These are phyloP conservation scores for Nasonia longicornis DNA, from an alignment of 1,140 invertebrate species.

Conservation along the genomic window DNA sequence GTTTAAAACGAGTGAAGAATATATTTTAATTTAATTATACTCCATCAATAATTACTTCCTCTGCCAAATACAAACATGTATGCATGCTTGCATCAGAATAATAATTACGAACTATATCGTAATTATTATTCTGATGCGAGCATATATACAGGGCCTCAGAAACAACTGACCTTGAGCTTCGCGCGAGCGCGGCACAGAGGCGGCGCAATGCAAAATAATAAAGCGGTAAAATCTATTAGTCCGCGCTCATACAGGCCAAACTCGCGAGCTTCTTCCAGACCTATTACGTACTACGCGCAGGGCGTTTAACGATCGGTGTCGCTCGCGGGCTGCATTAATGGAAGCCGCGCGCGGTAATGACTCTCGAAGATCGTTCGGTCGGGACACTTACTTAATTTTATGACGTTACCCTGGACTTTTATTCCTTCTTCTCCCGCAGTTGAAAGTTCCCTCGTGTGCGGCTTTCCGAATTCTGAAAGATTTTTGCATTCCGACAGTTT, in stretches of 20 bases:
- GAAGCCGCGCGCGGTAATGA: not conserved
- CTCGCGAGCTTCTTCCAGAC: not conserved
- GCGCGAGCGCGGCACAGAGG: too few species aligned
- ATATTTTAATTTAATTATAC: too few species aligned
- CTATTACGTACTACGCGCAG: not conserved
- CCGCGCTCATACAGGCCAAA: not conserved
- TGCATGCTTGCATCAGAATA: too few species aligned
- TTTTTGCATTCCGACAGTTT: not conserved
- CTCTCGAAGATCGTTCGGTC: not conserved
- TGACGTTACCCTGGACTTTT: constrained; percentile 11
- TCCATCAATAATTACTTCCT: too few species aligned
- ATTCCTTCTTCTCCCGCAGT: not conserved
- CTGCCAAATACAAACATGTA: too few species aligned
- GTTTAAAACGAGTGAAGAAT: too few species aligned
- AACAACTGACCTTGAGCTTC: not conserved
- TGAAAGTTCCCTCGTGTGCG: too few species aligned
- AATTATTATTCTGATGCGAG: constrained; percentile 29
- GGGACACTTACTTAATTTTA: constrained; percentile 25
- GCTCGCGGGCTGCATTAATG: not conserved
- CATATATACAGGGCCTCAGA: not conserved
- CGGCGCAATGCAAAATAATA: not conserved
- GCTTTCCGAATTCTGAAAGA: not conserved
- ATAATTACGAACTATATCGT: too few species aligned
- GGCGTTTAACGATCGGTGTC: not conserved
- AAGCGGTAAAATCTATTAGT: not conserved